phyloP scores from a whole-genome alignment of 2,888 invertebrate genomes.

The Nomada ruficornis region DNA sequence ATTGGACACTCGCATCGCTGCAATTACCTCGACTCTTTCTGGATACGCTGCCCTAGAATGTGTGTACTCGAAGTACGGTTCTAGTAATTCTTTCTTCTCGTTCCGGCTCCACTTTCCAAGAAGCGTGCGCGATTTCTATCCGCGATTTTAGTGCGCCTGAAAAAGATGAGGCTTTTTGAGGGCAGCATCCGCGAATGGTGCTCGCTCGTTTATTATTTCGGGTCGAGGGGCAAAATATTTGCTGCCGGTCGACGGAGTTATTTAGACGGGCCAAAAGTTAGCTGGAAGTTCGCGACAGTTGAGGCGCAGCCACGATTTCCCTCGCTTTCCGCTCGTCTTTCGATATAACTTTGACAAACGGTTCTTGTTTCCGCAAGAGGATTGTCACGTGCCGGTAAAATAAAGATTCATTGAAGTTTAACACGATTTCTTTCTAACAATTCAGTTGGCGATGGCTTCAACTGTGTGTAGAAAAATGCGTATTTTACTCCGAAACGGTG shows the following conservation, averaged over 20 bases:
- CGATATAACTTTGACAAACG: slow-evolving; percentile 21
- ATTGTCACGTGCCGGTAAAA: neutral
- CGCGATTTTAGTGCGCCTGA: neutral
- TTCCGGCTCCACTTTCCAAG: neutral
- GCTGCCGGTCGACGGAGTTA: slow-evolving; percentile 11
- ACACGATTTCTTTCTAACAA: neutral
- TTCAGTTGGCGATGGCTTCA: neutral
- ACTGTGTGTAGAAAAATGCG: too few species aligned
- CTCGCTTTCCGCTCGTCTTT: slow-evolving; percentile 3
- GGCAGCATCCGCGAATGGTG: neutral
- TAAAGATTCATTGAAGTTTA: neutral
- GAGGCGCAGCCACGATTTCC: slow-evolving; percentile 21
- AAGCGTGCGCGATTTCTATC: neutral
- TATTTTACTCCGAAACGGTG: too few species aligned
- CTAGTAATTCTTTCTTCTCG: neutral
- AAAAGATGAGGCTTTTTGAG: slow-evolving; percentile 9
- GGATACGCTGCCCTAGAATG: slow-evolving; percentile 16
- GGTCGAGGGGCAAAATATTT: slow-evolving; percentile 36
- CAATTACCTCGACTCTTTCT: slow-evolving; percentile 42
- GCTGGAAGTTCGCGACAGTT: slow-evolving; percentile 25
- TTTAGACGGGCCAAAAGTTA: slow-evolving; percentile 2
- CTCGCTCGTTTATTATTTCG: slow-evolving; percentile 20
- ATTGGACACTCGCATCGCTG: slow-evolving; percentile 37
- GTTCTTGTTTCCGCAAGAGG: neutral
- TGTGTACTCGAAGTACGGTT: slow-evolving; percentile 16